These are phyloP conservation scores for Eristalis intricaria DNA, from an alignment of 2,888 invertebrate species.

Conservation along the genomic window DNA sequence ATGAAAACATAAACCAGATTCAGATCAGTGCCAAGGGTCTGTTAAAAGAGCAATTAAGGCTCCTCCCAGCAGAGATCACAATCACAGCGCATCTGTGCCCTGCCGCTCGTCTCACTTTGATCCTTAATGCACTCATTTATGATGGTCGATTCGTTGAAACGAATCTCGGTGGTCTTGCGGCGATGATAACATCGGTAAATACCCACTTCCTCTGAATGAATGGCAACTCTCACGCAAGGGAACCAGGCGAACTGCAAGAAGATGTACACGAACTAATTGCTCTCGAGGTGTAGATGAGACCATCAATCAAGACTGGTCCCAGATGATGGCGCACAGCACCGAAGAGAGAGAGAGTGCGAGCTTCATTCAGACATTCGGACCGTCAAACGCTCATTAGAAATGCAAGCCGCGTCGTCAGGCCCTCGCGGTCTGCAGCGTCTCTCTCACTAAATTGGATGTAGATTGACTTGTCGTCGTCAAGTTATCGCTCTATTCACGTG, in stretches of 20 bases:
- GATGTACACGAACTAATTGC: conserved; percentile 4
- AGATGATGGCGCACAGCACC: neutral
- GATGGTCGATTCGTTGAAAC: neutral
- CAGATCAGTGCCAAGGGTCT: neutral
- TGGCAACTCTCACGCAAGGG: neutral
- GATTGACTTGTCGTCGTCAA: neutral
- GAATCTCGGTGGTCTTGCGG: neutral
- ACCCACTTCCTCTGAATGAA: neutral
- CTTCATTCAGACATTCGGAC: neutral
- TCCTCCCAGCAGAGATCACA: neutral
- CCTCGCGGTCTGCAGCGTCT: neutral
- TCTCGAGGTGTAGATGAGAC: neutral
- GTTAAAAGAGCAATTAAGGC: neutral
- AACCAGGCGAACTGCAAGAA: neutral
- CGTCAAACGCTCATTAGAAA: neutral
- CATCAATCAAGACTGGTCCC: neutral
- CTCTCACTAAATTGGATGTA: neutral
- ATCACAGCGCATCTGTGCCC: neutral
- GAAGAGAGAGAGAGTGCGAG: neutral
- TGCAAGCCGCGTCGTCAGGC: neutral
- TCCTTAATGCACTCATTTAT: neutral
- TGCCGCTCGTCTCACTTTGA: neutral
- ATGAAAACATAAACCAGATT: neutral
- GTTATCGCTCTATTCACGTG: neutral
- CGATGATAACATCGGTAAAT: neutral